Base-by-base conservation (phyloP, 1,140 invertebrate species). In the Drosophila equinoxialis region DNA sequence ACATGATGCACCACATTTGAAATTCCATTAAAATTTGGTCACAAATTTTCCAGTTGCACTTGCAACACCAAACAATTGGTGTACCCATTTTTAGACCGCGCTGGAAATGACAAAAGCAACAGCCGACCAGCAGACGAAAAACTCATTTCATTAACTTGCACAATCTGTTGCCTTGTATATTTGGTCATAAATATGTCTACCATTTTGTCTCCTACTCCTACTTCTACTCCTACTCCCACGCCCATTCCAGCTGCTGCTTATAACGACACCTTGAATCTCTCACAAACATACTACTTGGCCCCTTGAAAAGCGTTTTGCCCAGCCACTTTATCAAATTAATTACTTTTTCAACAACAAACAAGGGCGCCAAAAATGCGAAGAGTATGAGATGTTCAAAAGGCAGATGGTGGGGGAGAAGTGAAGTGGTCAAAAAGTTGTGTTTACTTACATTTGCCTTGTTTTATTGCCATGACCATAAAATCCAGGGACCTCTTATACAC, bases 311-410 rank as follows among this genome's bases (percentile, higher is more conserved):
- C 74, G 58, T 51, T 74, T 74, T 70, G 65, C 39, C 67, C 48
- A 48, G 80, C 82, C 85, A 89, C 84, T 87, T 87, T 77, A 87
- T 87, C 84, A 87, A 87, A 87, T 87, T 89, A 87, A 87, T 87
- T 89, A 87, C 84, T 89, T 87, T 87, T 87, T 78, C 83, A 86
- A 83, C 83, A 79, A 69, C 70, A 77, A 77, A 70, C 65, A 55
- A 51, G 45, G 35, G 45, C 54, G 11, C 14, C 11, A 77, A 66
- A 30, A 74, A 55, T 59, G 74, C 39, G 26, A 2, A 26, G 23
- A 33, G 35, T 14, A 20, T 20, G 42, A 45, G 59, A 13, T n/a
- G 14, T 6, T 30, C 30, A 30, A 30, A 30, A 17, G n/a, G n/a
- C 41, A 30, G 39, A 8, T 1, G 17, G 6, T 6, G 1, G n/a